Percentiles rank a stretch among this genome's conserved stretches.
These are phyloP conservation scores for Myotis findleyi DNA, from an alignment of 2,797 vertebrate genomes.

Conservation along the genomic window DNA sequence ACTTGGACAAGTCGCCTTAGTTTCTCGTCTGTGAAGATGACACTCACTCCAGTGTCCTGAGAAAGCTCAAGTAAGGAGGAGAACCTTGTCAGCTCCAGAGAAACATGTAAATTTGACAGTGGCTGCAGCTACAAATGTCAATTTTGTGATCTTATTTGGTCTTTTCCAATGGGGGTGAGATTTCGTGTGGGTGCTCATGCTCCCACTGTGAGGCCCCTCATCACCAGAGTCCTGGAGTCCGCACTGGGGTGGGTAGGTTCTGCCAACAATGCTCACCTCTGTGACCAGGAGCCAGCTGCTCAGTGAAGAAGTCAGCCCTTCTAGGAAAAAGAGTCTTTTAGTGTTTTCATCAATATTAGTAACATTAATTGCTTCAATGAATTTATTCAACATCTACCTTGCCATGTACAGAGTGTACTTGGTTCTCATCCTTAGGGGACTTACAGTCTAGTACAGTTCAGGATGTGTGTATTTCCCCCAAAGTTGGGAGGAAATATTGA, in stretches of 20 bases:
- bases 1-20: not conserved
- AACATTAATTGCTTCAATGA: not conserved
- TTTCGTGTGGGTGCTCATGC: fast-evolving
- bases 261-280: fast-evolving
- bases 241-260: fast-evolving
- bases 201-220: too few relatives aligned
- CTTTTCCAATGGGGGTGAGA: not conserved
- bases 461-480: not conserved
- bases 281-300: not conserved
- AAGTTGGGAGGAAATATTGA: not conserved
- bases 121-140: not conserved
- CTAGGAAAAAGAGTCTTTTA: not conserved
- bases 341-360: not conserved
- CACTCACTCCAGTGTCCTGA: not conserved
- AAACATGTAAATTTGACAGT: not conserved
- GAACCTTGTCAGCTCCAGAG: not conserved
- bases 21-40: not conserved
- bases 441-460: not conserved
- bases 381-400: not conserved
- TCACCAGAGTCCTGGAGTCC: not conserved
- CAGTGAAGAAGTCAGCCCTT: not conserved
- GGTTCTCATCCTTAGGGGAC: not conserved
- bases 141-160: not conserved
- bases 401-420: not conserved
- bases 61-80: not conserved